These are phyloP conservation scores for Heliconius aoede DNA, from an alignment of 2,888 invertebrate genomes.

Conservation along the genomic window DNA sequence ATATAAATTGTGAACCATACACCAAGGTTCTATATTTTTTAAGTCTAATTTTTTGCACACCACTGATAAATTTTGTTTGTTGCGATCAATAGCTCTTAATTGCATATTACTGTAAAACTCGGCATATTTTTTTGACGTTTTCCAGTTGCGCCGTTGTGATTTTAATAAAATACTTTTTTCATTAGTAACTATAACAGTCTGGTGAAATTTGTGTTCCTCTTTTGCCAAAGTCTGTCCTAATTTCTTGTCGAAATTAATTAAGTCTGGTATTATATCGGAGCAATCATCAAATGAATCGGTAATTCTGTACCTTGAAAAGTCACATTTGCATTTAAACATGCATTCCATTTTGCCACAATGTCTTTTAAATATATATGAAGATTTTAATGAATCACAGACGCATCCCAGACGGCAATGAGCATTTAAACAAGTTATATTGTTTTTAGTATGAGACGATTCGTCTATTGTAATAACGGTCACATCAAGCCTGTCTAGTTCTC, in stretches of 20 bases:
- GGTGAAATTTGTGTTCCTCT: conserved; percentile 88
- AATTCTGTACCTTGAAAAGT: conserved; percentile 63
- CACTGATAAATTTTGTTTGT: conserved; percentile 56
- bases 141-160: conserved; percentile 81
- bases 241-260: conserved; percentile 76
- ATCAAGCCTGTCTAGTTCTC: conserved; percentile 85
- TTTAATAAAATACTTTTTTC: conserved; percentile 87
- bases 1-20: conserved; percentile 86
- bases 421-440: conserved; percentile 72
- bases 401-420: conserved; percentile 86
- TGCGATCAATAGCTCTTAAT: conserved; percentile 56
- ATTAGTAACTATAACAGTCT: conserved; percentile 86
- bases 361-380: conserved; percentile 69
- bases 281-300: conserved; percentile 58
- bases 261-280: conserved; percentile 61
- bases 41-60: conserved; percentile 60
- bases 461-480: conserved; percentile 86
- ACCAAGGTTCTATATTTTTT: conserved; percentile 84
- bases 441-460: conserved; percentile 51
- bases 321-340: conserved; percentile 82
- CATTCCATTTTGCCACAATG: conserved; percentile 86
- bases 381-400: conserved; percentile 84
- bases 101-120: conserved; percentile 75
- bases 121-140: conserved; percentile 85
- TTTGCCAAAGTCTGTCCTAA: conserved; percentile 84